These are phyloP conservation scores for Pogonophryne albipinna DNA, from an alignment of 2,797 vertebrate genomes.

Conservation along the genomic window DNA sequence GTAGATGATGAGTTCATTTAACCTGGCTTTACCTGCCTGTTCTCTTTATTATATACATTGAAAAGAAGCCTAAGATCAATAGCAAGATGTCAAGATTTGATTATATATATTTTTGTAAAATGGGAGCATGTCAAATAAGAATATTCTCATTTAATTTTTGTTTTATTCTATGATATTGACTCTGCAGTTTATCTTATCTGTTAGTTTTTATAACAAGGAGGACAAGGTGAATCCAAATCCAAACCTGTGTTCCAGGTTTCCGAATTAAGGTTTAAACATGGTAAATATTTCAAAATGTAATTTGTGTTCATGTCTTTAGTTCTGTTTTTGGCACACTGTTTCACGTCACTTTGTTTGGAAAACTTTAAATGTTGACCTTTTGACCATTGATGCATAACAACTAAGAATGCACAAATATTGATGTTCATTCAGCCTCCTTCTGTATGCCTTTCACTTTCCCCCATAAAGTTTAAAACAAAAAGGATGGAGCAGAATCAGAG, in stretches of 20 bases:
- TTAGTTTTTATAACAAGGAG: not conserved
- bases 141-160: constrained; percentile 9
- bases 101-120: constrained; percentile 28
- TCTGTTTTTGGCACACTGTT: constrained; percentile 8
- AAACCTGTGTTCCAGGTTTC: not conserved
- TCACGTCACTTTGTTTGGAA: not conserved
- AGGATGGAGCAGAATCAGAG: not conserved
- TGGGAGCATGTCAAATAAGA: constrained; percentile 3
- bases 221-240: constrained; percentile 1
- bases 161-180: not conserved
- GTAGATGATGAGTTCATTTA: constrained; percentile 53
- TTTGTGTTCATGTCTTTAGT: not conserved
- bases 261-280: not conserved
- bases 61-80: constrained; percentile 55
- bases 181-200: constrained; percentile 5
- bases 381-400: not conserved
- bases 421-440: not conserved
- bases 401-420: constrained; percentile 8
- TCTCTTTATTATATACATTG: constrained; percentile 13
- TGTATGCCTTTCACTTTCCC: not conserved
- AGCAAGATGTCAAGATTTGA: constrained; percentile 34
- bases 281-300: not conserved
- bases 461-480: not conserved
- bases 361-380: not conserved
- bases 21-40: constrained; percentile 31